Evolutionary conservation across 2,888 invertebrate genomes (phyloP), one percentile per base, ranked within the genome.

Genomic region (Elmis aenea): DNA sequence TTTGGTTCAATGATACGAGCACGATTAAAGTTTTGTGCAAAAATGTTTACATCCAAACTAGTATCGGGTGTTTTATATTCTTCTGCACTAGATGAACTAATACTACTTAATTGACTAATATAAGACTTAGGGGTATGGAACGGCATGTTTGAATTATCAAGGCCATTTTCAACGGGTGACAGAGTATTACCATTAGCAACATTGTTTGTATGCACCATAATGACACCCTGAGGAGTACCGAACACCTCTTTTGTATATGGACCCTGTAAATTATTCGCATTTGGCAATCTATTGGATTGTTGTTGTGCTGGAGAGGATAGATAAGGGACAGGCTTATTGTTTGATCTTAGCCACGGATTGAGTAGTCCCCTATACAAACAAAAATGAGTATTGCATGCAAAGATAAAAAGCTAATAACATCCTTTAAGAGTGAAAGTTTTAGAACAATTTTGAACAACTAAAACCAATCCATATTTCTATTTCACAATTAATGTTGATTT

Each of bases 321-420:
- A n/a, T n/a, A n/a, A n/a, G n/a, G n/a, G n/a, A n/a, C n/a, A n/a
- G n/a, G n/a, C n/a, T n/a, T n/a, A n/a, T n/a, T n/a, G n/a, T n/a
- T n/a, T n/a, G n/a, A n/a, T n/a, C n/a, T n/a, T n/a, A n/a, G n/a
- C n/a, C n/a, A n/a, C n/a, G 76, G 74, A 73, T 75, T 76, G 58
- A 74, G 75, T 54, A 74, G 74, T 58, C 72, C 74, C 76, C 76
- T 76, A 71, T 57, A 70, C 68, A 68, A 67, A 69, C 62, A 69
- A 63, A 68, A 65, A 63, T 58, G 55, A 56, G 57, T 65, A 56
- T 61, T 58, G 66, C 69, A 69, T 70, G 69, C 70, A 67, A 42
- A 37, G 13, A 22, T 22, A 24, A 24, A 25, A 20, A 29, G 58
- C 57, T 55, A 46, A 55, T 55, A 54, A 28, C 23, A 18, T 13